A percentile compares a stretch with the other conserved stretches of the same genome.
Conservation (phyloP, 92 coral and sea anemone genomes). For the Heteractis magnifica region DNA sequence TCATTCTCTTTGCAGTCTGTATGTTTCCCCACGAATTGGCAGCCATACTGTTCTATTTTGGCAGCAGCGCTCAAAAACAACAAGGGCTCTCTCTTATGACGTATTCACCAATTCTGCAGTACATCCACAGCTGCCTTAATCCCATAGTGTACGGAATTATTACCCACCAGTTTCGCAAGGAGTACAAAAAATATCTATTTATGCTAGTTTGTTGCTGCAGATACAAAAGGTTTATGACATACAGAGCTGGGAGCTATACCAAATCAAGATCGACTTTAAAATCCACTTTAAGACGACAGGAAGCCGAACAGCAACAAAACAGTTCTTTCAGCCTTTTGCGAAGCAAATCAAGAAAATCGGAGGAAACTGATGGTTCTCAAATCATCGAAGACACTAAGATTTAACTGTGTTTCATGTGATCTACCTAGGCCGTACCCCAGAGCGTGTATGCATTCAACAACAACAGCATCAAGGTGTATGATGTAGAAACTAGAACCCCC, state of each 20-base stretch:
- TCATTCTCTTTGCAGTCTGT: slow-evolving; percentile 63
- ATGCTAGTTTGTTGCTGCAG: slow-evolving; percentile 34
- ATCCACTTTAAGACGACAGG: slow-evolving; percentile 13
- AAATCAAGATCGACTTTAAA: slow-evolving; percentile 29
- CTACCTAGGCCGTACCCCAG: background rate
- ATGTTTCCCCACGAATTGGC: slow-evolving; percentile 60
- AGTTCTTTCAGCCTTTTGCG: slow-evolving; percentile 1
- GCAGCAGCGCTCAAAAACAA: slow-evolving; percentile 10
- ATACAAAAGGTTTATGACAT: slow-evolving; percentile 7
- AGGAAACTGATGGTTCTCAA: slow-evolving; percentile 8
- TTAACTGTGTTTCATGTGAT: background rate
- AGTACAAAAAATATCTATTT: slow-evolving; percentile 41
- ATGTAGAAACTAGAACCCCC: background rate
- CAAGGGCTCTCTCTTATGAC: slow-evolving; percentile 7
- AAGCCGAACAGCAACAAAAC: background rate
- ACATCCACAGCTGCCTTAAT: slow-evolving; percentile 65
- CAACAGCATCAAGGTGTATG: background rate
- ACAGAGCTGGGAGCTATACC: slow-evolving; percentile 13
- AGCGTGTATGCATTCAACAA: background rate
- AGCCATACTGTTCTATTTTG: slow-evolving; percentile 56
- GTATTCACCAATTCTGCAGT: slow-evolving; percentile 44
- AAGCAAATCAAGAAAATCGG: slow-evolving; percentile 4
- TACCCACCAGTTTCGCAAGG: slow-evolving; percentile 61
- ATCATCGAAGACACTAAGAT: slow-evolving; percentile 17
- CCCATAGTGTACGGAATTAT: slow-evolving; percentile 70